phyloP scores from a whole-genome alignment of 2,113 vertebrate genomes.

The Sinocyclocheilus anophthalmus region DNA sequence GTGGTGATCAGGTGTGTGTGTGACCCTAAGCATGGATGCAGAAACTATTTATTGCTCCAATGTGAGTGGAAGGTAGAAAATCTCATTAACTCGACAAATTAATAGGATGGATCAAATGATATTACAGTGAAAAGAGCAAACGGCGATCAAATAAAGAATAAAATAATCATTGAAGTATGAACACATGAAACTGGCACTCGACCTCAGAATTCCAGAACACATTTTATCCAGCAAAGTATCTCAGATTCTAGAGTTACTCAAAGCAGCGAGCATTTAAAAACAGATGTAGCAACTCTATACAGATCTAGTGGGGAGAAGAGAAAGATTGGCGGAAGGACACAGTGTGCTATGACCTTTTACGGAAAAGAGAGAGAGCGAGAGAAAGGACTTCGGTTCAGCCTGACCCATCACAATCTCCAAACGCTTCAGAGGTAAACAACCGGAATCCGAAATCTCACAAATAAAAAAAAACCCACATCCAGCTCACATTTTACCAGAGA shows the following conservation, averaged over 20 bases:
- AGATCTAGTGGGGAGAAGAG: neutral
- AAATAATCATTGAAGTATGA: neutral
- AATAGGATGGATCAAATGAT: constrained; percentile 49
- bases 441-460: neutral
- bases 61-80: constrained; percentile 45
- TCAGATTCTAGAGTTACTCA: neutral
- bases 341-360: constrained; percentile 30
- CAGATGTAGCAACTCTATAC: constrained; percentile 14
- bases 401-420: constrained; percentile 4
- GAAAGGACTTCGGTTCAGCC: neutral
- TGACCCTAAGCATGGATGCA: constrained; percentile 51
- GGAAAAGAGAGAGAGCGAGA: neutral
- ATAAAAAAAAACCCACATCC: too few relatives aligned
- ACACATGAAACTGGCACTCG: neutral
- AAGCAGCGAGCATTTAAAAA: neutral
- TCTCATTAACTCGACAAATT: constrained; percentile 24
- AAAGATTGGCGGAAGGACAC: neutral
- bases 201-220: neutral
- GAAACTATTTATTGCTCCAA: constrained; percentile 32
- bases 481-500: too few relatives aligned
- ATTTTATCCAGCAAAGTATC: neutral
- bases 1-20: constrained; percentile 48
- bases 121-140: constrained; percentile 37
- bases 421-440: neutral
- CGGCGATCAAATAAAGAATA: neutral